These are phyloP conservation scores for Battus philenor DNA, from an alignment of 1,140 invertebrate genomes.

Conservation along the genomic window DNA sequence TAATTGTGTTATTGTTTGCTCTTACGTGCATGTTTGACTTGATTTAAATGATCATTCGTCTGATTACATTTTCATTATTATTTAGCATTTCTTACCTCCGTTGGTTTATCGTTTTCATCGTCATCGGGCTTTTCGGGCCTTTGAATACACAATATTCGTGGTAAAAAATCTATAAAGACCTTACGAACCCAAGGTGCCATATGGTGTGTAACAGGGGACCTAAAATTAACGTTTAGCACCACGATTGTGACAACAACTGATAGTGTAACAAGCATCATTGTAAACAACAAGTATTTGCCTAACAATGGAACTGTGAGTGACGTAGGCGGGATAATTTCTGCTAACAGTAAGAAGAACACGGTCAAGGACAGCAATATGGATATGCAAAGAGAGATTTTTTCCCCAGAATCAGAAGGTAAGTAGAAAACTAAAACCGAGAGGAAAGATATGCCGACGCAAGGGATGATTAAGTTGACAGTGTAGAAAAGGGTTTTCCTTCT, in stretches of 20 bases:
- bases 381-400: conserved; percentile 98
- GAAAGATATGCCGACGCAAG: conserved; percentile 97
- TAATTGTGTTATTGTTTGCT: too few species aligned
- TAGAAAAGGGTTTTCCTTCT: conserved; percentile 98
- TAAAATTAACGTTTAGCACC: conserved; percentile 98
- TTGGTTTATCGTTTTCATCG: conserved; percentile 80
- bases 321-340: conserved; percentile 99
- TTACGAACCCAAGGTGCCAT: conserved; percentile 93
- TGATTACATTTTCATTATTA: too few species aligned
- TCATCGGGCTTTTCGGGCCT: conserved; percentile 85
- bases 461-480: conserved; percentile 97
- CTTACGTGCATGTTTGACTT: too few species aligned
- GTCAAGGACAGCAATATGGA: conserved; percentile 98
- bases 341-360: conserved; percentile 98
- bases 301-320: conserved; percentile 97
- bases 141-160: conserved; percentile 89
- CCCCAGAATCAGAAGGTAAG: conserved; percentile 97
- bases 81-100: conserved; percentile 78
- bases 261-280: conserved; percentile 98
- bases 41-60: too few species aligned
- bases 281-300: conserved; percentile 99
- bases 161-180: conserved; percentile 93
- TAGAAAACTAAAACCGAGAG: conserved; percentile 99
- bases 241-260: conserved; percentile 99
- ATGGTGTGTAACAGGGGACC: conserved; percentile 97